Conservation (phyloP, 92 coral and sea anemone species). For the Epizoanthus scotinus region DNA sequence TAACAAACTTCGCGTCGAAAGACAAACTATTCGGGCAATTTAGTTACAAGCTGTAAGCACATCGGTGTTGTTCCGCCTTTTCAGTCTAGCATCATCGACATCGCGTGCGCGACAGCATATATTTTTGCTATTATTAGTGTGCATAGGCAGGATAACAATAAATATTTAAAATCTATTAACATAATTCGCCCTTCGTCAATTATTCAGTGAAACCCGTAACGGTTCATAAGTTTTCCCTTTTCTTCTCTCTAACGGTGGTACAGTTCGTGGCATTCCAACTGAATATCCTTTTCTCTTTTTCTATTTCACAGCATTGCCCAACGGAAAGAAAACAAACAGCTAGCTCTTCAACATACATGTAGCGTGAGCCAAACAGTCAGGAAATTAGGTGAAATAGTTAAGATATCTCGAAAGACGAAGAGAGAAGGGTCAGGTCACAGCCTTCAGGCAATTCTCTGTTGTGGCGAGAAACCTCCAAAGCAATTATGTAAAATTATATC, state of each 20-base stretch:
- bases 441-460: constrained; percentile 13
- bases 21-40: neutral
- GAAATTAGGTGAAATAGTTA: constrained; percentile 20
- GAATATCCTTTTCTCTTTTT: neutral
- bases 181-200: neutral
- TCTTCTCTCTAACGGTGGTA: neutral
- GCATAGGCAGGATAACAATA: constrained; percentile 25
- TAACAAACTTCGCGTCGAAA: neutral
- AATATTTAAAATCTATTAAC: constrained; percentile 22
- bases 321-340: neutral
- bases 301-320: neutral
- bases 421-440: neutral
- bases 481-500: neutral
- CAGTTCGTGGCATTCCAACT: neutral
- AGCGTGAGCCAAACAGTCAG: neutral
- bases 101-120: constrained; percentile 16
- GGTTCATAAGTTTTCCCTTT: constrained; percentile 3
- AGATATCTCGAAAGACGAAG: neutral
- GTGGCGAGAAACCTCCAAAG: neutral
- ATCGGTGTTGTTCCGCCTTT: neutral
- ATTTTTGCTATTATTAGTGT: neutral
- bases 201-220: neutral
- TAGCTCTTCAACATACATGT: neutral
- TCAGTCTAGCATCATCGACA: neutral
- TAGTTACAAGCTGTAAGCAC: neutral